phyloP scores from a whole-genome alignment of 1,140 invertebrate genomes.

The Mycetomoellerius zeteki region DNA sequence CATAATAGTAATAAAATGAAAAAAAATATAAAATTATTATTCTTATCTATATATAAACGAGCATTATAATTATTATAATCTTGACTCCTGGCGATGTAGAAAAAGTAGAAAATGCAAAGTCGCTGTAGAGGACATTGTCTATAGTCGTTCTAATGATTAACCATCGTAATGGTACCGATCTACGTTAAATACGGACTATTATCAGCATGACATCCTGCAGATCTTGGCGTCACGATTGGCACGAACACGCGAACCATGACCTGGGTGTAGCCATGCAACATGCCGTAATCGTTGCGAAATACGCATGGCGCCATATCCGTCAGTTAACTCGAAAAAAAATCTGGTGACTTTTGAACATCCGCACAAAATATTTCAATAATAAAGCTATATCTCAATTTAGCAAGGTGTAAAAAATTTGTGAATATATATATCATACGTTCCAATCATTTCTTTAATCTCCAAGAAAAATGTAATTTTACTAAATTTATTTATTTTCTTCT shows the following conservation, averaged over 20 bases:
- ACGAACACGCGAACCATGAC: conserved; percentile 71
- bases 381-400: background rate
- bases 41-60: background rate
- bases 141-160: conserved; percentile 79
- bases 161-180: conserved; percentile 76
- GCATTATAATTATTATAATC: background rate
- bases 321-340: conserved; percentile 33
- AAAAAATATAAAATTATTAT: background rate
- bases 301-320: conserved; percentile 48
- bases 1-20: background rate
- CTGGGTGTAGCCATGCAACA: conserved; percentile 42
- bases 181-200: conserved; percentile 76
- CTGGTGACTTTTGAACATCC: background rate
- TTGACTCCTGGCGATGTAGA: background rate
- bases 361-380: background rate
- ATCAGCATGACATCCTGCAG: conserved; percentile 79
- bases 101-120: conserved; percentile 37
- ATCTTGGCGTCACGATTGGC: conserved; percentile 55
- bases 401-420: background rate
- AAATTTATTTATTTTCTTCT: background rate
- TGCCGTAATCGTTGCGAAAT: conserved; percentile 62
- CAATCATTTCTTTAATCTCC: background rate
- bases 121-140: conserved; percentile 69
- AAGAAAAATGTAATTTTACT: background rate
- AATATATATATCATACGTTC: background rate